Base-by-base conservation (phyloP, 2,888 invertebrate genomes). In the Hecatera dysodea region DNA sequence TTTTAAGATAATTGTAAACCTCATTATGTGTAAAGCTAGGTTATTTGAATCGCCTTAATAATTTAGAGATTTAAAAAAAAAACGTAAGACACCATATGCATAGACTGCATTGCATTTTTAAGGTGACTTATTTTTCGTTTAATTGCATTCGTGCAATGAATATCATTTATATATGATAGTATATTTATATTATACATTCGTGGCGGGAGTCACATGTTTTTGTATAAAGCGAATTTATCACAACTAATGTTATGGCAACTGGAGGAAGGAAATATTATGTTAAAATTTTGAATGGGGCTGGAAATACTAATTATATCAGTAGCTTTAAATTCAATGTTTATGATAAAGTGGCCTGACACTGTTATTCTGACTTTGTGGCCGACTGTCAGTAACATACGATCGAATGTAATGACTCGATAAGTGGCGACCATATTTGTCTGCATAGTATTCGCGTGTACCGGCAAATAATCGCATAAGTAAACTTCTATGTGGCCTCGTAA, bases 101-200 rank as follows among this genome's bases (percentile, higher is more conserved):
- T 91, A 94, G 94, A 94, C 94, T 95, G 95, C 90, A 88, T 91
- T 90, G 95, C 95, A 95, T 95, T 95, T 95, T 91, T 88, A 90
- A 88, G 93, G 93, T 93, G 93, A 90, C 90, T 90, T 83, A 79
- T 89, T 90, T 90, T 61, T 88, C 82, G 72, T 89, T 86, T 86
- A 88, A 86, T 87, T 88, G 90, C 89, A 87, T 84, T 80, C 84
- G 85, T 91, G 91, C 91, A 91, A 91, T 77, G 9, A 61, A 89
- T 86, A 89, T 82, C 87, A 88, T 89, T 86, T 88, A 86, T 84
- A 86, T 84, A 84, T 85, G 83, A 80, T 81, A 81, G 79, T 78
- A 82, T 69, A 64, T 85, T 85, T 84, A 78, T 81, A 79, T 79
- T 87, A 80, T 86, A 83, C 79, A 84, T 72, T 72, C 70, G 72